Evolutionary conservation across 2,797 vertebrate genomes (phyloP), one percentile per base, ranked within the genome.

Genomic region (Pipistrellus pygmaeus): DNA sequence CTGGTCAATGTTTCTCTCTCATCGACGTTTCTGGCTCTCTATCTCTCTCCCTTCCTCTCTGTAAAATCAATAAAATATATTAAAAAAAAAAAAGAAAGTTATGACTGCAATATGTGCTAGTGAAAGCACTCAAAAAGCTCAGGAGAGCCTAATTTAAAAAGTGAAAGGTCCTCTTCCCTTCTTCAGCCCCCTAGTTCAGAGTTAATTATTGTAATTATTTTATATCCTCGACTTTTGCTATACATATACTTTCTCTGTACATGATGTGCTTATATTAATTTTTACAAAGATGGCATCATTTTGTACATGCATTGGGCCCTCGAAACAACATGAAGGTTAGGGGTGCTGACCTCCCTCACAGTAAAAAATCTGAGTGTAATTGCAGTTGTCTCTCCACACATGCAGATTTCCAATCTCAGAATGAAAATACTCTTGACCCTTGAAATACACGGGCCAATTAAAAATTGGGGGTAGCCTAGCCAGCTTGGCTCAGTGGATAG

Each of bases 341-440:
- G 76, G 53, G 8, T 1, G 1, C 23, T 41, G 23, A 17, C 53
- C 53, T 17, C 41, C 53, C 76, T 13, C 14, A 10, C 32, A 12
- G 14, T 20, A 2, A 6, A 7, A 11, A 1, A 10, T 38, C 23
- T 10, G 1, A 2, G 53, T 11, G 2, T 18, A 35, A 17, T 14
- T 15, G 23, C 51, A 6, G 76, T 17, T 25, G 23, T 11, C n/a
- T 57, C 7, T 57, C 76, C 32, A 17, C 32, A 17, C 10, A 4
- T 25, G 23, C 76, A 17, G 53, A 14, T 14, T 25, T 32, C 53
- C 53, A 57, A 9, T 32, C 76, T 17, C 53, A 12, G 15, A 27
- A 41, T 5, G 8, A 20, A n/a, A 57, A 7, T 20, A 30, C 76
- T 17, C 8, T 25, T 27, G 76, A 57, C 32, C 53, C 32, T 27